Percentiles rank a stretch among this genome's conserved stretches.
phyloP scores from a whole-genome alignment of 2,797 vertebrate species.

The Fistularia commersonii region DNA sequence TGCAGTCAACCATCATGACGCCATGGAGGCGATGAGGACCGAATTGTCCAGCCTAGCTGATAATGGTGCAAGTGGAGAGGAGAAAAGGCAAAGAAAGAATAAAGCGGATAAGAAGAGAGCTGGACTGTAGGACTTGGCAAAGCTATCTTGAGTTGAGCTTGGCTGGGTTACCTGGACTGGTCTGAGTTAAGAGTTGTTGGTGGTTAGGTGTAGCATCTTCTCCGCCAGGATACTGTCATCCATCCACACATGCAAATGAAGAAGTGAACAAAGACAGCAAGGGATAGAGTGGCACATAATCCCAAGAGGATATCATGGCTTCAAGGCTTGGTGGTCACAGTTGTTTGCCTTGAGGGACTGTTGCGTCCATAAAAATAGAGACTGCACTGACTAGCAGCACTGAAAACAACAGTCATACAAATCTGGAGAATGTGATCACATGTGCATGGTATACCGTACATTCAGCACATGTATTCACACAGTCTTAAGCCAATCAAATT shows the following conservation, averaged over 20 bases:
- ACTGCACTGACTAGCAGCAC: conserved; percentile 69
- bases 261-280: conserved; percentile 29
- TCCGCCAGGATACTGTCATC: conserved; percentile 51
- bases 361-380: conserved; percentile 50
- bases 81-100: conserved; percentile 21
- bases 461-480: conserved; percentile 28
- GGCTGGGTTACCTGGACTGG: conserved; percentile 53
- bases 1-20: conserved; percentile 56
- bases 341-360: conserved; percentile 40
- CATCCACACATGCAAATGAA: conserved; percentile 55
- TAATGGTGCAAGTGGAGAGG: conserved; percentile 6
- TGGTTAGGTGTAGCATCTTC: conserved; percentile 42
- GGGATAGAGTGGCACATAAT: conserved; percentile 55
- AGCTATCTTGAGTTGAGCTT: conserved; percentile 66
- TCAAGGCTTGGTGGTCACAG: conserved; percentile 43
- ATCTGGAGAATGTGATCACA: conserved; percentile 41
- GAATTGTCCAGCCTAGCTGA: conserved; percentile 40
- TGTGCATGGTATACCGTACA: conserved; percentile 37
- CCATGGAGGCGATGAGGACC: conserved; percentile 50
- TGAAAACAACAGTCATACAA: conserved; percentile 46
- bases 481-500: no score
- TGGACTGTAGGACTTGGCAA: conserved; percentile 55
- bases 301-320: conserved; percentile 35
- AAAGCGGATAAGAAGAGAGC: conserved; percentile 31
- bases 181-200: conserved; percentile 39